Percentiles rank a stretch among this genome's conserved stretches.
Conservation (phyloP, 2,113 vertebrate species). For the Perccottus glenii region DNA sequence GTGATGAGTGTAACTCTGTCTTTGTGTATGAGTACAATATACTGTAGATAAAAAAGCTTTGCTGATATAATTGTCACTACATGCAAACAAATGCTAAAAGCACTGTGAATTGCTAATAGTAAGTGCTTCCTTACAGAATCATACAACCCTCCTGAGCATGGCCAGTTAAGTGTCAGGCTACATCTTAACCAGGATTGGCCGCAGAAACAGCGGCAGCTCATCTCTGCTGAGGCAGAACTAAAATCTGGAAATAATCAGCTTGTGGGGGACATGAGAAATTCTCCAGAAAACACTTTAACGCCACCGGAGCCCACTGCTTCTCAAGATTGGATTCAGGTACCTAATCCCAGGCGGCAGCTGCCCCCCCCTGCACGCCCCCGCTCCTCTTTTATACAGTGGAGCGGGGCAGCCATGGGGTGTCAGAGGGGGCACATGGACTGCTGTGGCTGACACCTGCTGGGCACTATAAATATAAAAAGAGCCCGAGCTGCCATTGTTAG, state of each 20-base stretch:
- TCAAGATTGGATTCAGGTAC: conserved; percentile 95
- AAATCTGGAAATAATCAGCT: conserved; percentile 99
- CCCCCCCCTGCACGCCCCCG: conserved; percentile 67
- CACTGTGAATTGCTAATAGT: conserved; percentile 37
- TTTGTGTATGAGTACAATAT: too few relatives aligned
- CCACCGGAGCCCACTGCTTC: conserved; percentile 92
- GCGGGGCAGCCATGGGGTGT: conserved; percentile 86
- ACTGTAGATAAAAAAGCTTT: too few relatives aligned
- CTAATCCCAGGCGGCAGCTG: conserved; percentile 92
- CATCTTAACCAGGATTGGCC: conserved; percentile 86
- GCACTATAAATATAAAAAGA: conserved; percentile 92
- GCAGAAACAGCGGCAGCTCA: conserved; percentile 85
- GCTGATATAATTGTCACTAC: not conserved
- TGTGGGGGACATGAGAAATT: conserved; percentile 93
- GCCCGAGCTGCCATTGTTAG: conserved; percentile 82
- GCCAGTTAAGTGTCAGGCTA: conserved; percentile 76
- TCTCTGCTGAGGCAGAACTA: conserved; percentile 93
- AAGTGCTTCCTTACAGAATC: conserved; percentile 60
- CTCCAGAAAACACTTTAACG: conserved; percentile 92
- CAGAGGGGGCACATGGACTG: conserved; percentile 87
- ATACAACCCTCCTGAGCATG: conserved; percentile 71
- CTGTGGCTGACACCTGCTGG: conserved; percentile 90
- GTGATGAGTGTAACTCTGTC: too few relatives aligned
- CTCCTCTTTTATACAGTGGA: conserved; percentile 81
- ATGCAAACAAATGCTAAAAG: conserved; percentile 39